These are phyloP conservation scores for Hydrocynus forskahlii DNA, from an alignment of 2,797 vertebrate species.

Conservation along the genomic window DNA sequence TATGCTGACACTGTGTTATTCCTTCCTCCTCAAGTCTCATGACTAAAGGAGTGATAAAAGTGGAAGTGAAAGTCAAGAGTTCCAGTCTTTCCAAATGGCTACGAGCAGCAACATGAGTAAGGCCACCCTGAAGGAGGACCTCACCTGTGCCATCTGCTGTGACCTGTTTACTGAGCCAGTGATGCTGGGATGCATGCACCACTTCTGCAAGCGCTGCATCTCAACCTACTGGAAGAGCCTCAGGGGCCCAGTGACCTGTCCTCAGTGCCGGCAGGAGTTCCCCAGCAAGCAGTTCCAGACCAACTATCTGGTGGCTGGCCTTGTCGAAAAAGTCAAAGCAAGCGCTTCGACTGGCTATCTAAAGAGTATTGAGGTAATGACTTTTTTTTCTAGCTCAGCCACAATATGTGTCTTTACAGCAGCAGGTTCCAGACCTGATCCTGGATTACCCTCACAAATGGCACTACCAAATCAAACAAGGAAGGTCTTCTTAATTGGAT, in stretches of 20 bases:
- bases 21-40: not conserved
- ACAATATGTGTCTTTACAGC: not conserved
- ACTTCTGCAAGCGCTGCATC: conserved; percentile 87
- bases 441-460: not conserved
- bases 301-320: conserved; percentile 83
- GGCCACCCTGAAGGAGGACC: conserved; percentile 81
- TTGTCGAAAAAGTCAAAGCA: conserved; percentile 85
- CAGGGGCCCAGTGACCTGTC: conserved; percentile 73
- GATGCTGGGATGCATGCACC: conserved; percentile 90
- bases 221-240: conserved; percentile 79
- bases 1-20: conserved; percentile 16
- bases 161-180: conserved; percentile 87
- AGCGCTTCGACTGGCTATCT: conserved; percentile 65
- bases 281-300: conserved; percentile 77
- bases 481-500: not conserved
- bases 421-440: not conserved
- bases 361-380: conserved; percentile 76
- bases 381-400: not conserved
- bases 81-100: conserved; percentile 24
- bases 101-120: conserved; percentile 52
- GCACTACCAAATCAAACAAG: not conserved
- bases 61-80: conserved; percentile 46
- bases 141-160: conserved; percentile 88
- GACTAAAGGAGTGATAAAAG: conserved; percentile 22
- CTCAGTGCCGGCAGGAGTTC: conserved; percentile 84